Evolutionary conservation across 2,888 invertebrate species (phyloP), one percentile per base, ranked within the genome.

Genomic region (Hedychridium roseum): DNA sequence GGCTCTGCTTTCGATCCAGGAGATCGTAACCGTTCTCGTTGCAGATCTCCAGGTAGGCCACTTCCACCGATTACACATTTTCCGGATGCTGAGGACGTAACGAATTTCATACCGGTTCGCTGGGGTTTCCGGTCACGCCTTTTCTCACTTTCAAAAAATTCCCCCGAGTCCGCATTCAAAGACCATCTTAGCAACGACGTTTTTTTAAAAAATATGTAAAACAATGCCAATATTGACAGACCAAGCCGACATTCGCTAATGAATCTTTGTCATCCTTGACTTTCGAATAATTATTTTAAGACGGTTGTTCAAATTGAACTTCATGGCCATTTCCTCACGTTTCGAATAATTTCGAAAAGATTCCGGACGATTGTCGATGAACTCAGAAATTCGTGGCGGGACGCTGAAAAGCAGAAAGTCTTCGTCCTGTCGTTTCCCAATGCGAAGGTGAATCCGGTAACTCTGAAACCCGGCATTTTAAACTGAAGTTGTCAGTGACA

Each of bases 31-130:
- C 82, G 41, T 79, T 74, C 71, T 84, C 83, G 66, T 84, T 84
- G 70, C 83, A 83, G 43, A 84, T 83, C 73, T 84, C 83, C 70
- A 84, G 71, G 60, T 82, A 84, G 1, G 83, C 82, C 42, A 83
- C 76, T 60, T 80, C 79, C 43, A 81, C 68, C 28, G 74, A 68
- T 62, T 74, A 79, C 20, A 71, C 56, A 54, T 72, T 70, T 42
- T 74, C 72, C 36, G 74, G 64, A 51, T 72, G 71, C 78, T 79
- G 50, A n/a, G n/a, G n/a, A n/a, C n/a, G n/a, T n/a, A n/a, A n/a
- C n/a, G n/a, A n/a, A n/a, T n/a, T n/a, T n/a, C n/a, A n/a, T n/a
- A n/a, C n/a, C n/a, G n/a, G n/a, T n/a, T n/a, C n/a, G n/a, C n/a
- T n/a, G n/a, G n/a, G n/a, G n/a, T n/a, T n/a, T n/a, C n/a, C n/a